These are phyloP conservation scores for Percopsis omiscomaycus DNA, from an alignment of 2,797 vertebrate genomes.

Conservation along the genomic window DNA sequence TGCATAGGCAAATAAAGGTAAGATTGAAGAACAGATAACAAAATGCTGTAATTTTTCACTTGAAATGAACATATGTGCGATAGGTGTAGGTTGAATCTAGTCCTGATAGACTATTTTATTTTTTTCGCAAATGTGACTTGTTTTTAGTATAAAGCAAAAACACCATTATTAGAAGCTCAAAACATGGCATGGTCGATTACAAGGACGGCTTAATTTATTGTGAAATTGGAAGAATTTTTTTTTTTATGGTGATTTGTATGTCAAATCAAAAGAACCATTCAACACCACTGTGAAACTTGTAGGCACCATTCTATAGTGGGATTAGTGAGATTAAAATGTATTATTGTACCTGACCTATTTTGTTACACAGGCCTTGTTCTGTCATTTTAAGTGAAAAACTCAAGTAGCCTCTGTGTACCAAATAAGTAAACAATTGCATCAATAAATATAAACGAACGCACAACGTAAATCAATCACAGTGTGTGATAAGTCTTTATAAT, in stretches of 20 bases:
- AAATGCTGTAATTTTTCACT: conserved; percentile 1
- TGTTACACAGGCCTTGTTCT: conserved; percentile 22
- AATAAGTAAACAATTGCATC: conserved; percentile 92
- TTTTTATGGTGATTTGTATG: too few relatives aligned
- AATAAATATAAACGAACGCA: conserved; percentile 85
- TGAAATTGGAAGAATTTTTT: too few relatives aligned
- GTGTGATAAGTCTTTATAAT: conserved; percentile 80
- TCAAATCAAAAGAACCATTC: too few relatives aligned
- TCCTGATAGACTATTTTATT: too few relatives aligned
- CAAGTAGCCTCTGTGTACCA: conserved; percentile 68
- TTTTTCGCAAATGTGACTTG: too few relatives aligned
- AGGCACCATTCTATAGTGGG: too few relatives aligned
- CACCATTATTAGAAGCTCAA: too few relatives aligned
- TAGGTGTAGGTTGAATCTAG: not conserved
- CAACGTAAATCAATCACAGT: conserved; percentile 83
- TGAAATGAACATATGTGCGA: not conserved
- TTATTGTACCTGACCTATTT: conserved; percentile 17
- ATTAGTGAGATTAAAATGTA: not conserved
- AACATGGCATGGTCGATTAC: too few relatives aligned
- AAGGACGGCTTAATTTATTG: too few relatives aligned
- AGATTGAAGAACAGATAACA: conserved; percentile 11
- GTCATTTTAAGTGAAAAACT: conserved; percentile 42
- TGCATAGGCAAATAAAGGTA: conserved; percentile 28
- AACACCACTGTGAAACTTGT: too few relatives aligned
- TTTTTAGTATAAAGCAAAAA: too few relatives aligned